A percentile compares a stretch with the other conserved stretches of the same genome.
These are phyloP conservation scores for Halyomorpha halys DNA, from an alignment of 1,140 invertebrate genomes.

Conservation along the genomic window DNA sequence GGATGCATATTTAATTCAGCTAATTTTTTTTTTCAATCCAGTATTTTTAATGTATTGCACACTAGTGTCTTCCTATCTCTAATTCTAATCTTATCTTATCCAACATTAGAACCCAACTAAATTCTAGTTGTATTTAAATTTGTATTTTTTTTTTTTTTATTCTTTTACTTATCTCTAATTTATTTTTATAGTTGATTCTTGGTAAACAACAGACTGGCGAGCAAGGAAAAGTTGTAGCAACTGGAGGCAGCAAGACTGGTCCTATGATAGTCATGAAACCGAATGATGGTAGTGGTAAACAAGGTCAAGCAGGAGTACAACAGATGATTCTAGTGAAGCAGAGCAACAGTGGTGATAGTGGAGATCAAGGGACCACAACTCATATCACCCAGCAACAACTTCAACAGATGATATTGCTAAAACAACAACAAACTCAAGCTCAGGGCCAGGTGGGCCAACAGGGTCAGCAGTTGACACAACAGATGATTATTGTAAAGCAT, in stretches of 20 bases:
- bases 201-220: conserved; percentile 3
- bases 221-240: conserved; percentile 14
- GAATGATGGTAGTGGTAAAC: conserved; percentile 30
- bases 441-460: conserved; percentile 20
- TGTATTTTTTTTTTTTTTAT: no score
- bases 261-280: conserved; percentile 18
- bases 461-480: conserved; percentile 18
- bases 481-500: conserved; percentile 29
- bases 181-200: conserved; percentile 3
- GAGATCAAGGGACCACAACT: background rate
- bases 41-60: no score
- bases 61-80: no score
- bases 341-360: background rate
- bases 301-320: conserved; percentile 33
- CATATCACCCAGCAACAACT: conserved; percentile 30
- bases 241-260: background rate
- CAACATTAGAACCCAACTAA: no score
- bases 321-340: conserved; percentile 31
- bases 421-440: conserved; percentile 28
- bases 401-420: conserved; percentile 30
- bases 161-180: background rate
- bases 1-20: no score
- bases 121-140: no score
- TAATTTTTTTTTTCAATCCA: no score
- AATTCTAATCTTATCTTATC: no score